phyloP scores from a whole-genome alignment of 2,797 vertebrate genomes.

The Myiothlypis coronata region DNA sequence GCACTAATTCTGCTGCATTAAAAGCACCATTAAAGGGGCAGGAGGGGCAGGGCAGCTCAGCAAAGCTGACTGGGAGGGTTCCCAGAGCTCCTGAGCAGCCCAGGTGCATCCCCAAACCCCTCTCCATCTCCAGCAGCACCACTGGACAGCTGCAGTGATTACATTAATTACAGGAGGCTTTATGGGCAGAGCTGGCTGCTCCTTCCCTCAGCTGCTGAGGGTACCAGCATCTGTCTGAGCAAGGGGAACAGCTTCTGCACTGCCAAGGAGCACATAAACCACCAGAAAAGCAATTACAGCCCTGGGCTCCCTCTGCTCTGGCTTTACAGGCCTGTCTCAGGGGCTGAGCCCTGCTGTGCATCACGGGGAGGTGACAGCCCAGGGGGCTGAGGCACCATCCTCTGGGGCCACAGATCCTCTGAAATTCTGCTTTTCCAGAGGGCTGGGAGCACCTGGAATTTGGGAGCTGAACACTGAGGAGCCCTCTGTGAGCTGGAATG shows the following conservation, averaged over 20 bases:
- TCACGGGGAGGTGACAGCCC: background rate
- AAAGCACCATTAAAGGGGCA: background rate
- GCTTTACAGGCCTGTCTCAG: conserved; percentile 24
- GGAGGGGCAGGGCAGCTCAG: background rate
- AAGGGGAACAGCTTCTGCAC: background rate
- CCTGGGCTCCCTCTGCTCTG: conserved; percentile 18
- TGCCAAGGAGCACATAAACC: conserved; percentile 23
- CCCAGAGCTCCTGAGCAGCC: background rate
- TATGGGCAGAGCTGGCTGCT: background rate
- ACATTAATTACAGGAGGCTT: conserved; percentile 8
- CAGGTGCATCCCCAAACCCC: background rate
- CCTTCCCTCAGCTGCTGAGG: background rate
- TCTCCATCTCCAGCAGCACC: background rate
- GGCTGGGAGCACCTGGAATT: background rate
- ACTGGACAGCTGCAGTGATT: background rate
- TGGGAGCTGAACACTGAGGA: background rate
- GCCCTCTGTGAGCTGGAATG: background rate
- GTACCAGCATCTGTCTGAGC: background rate
- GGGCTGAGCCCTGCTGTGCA: conserved; percentile 27
- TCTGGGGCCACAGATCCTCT: background rate
- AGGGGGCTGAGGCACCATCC: background rate
- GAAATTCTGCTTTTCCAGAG: background rate
- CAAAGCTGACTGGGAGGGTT: background rate
- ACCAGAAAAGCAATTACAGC: conserved; percentile 54
- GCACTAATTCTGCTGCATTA: background rate